These are phyloP conservation scores for Antrozous pallidus DNA, from an alignment of 2,797 vertebrate species.

Conservation along the genomic window DNA sequence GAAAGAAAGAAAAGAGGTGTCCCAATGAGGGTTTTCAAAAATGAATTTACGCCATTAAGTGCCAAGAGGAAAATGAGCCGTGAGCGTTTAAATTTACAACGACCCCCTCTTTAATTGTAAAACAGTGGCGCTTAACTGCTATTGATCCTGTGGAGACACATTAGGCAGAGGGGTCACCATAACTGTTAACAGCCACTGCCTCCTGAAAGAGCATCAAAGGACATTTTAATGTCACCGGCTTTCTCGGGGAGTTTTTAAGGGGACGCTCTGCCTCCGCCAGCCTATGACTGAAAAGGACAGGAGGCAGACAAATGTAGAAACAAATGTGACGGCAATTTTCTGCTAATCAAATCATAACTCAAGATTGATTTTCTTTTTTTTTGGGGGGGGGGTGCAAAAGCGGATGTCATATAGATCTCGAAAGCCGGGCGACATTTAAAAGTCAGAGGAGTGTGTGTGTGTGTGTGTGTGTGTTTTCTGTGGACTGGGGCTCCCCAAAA, in stretches of 20 bases:
- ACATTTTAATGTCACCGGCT: conserved; percentile 99
- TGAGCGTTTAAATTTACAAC: conserved; percentile 88
- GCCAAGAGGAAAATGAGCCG: conserved; percentile 87
- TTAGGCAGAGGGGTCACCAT: conserved; percentile 98
- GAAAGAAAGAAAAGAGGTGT: conserved; percentile 64
- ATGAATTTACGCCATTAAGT: conserved; percentile 86
- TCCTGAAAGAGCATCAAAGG: conserved; percentile 99
- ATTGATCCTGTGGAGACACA: conserved; percentile 98
- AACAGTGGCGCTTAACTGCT: conserved; percentile 99
- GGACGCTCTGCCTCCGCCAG: conserved; percentile 89
- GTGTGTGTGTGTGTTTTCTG: conserved; percentile 82
- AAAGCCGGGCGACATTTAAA: conserved; percentile 89
- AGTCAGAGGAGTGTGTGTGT: conserved; percentile 86
- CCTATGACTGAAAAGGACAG: conserved; percentile 99
- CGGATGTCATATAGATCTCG: conserved; percentile 90
- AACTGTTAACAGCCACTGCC: conserved; percentile 98
- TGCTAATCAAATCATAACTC: conserved; percentile 95
- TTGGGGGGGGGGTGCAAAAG: conserved; percentile 88
- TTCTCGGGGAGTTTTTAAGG: conserved; percentile 98
- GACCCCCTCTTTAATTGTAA: conserved; percentile 99
- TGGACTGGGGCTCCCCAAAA: conserved; percentile 71
- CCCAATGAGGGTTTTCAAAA: conserved; percentile 85
- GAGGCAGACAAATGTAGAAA: conserved; percentile 94
- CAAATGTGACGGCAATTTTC: conserved; percentile 95
- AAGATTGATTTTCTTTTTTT: conserved; percentile 92